These are phyloP conservation scores for Malurus melanocephalus DNA, from an alignment of 2,113 vertebrate species.

Conservation along the genomic window DNA sequence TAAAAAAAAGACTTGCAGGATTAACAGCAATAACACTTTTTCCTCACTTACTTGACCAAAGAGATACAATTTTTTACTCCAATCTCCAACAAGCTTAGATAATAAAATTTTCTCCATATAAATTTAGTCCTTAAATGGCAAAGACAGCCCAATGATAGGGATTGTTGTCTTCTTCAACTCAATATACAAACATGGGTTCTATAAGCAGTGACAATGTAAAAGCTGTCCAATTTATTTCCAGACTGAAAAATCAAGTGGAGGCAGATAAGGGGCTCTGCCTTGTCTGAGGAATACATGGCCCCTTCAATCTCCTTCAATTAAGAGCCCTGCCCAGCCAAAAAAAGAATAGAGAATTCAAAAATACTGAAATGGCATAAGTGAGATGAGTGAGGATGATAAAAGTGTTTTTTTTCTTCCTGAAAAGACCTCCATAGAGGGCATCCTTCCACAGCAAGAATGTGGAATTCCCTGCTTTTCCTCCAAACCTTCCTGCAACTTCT, in stretches of 20 bases:
- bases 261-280: not conserved
- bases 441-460: not conserved
- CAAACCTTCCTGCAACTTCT: not conserved
- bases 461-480: not conserved
- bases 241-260: not conserved
- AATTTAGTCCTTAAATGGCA: not conserved
- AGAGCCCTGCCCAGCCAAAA: not conserved
- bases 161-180: not conserved
- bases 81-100: not conserved
- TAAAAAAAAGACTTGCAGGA: not conserved
- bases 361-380: not conserved
- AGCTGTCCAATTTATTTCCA: not conserved
- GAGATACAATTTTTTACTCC: not conserved
- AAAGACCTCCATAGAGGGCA: not conserved
- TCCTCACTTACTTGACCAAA: not conserved
- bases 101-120: not conserved
- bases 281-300: not conserved
- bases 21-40: not conserved
- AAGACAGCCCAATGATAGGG: not conserved
- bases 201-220: not conserved
- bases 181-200: not conserved
- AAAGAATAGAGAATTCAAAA: not conserved
- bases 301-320: not conserved
- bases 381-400: not conserved
- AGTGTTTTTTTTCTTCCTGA: not conserved